These are phyloP conservation scores for Mastomys coucha DNA, from an alignment of 2,113 vertebrate genomes.

Conservation along the genomic window DNA sequence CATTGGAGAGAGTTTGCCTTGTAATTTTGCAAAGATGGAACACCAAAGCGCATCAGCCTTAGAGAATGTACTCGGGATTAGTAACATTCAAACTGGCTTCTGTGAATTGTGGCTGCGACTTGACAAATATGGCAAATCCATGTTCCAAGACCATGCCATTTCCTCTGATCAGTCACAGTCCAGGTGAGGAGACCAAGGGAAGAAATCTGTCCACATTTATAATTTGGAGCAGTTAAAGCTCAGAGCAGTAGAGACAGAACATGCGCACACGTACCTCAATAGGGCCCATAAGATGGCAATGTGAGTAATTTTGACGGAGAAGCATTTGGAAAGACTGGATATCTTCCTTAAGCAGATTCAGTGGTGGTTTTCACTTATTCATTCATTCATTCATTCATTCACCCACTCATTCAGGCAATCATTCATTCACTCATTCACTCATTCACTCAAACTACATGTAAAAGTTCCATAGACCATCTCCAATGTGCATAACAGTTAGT, in stretches of 20 bases:
- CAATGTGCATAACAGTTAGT: not conserved
- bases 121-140: not conserved
- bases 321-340: not conserved
- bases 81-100: not conserved
- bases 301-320: not conserved
- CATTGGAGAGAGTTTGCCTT: not conserved
- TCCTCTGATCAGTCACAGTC: constrained; percentile 43
- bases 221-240: constrained; percentile 39
- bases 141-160: not conserved
- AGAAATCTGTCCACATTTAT: not conserved
- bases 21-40: constrained; percentile 29
- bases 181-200: not conserved
- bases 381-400: not conserved
- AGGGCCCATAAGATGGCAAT: not conserved
- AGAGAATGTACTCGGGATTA: not conserved
- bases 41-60: not conserved
- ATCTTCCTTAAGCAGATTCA: not conserved
- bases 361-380: constrained; percentile 14
- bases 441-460: not conserved
- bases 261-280: not conserved
- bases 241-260: not conserved
- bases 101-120: constrained; percentile 28
- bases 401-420: constrained; percentile 10
- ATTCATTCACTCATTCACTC: not conserved
- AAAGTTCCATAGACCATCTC: not conserved